Conservation (phyloP, 2,113 vertebrate genomes). For the Urocitellus parryii region DNA sequence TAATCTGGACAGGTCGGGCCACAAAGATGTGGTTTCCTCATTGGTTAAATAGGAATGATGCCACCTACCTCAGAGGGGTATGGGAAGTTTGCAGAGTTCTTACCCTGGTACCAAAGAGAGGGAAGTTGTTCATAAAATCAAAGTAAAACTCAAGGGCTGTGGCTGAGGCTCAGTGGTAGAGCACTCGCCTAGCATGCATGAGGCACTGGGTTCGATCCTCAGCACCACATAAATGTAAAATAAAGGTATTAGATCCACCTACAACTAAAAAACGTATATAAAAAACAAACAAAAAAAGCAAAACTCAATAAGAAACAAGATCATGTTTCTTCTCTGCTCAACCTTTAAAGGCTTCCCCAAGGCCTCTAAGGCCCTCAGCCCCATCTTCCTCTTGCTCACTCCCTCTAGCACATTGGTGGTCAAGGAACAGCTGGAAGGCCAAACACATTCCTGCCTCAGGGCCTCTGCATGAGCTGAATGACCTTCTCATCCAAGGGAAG, state of each 20-base stretch:
- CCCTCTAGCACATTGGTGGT: background rate
- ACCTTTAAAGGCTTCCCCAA: background rate
- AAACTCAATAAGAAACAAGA: background rate
- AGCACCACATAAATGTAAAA: too few relatives aligned
- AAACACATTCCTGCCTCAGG: background rate
- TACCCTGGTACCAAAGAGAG: background rate
- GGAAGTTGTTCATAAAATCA: background rate
- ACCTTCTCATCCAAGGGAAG: too few relatives aligned
- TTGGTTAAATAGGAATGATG: background rate
- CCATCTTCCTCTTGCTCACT: accelerated
- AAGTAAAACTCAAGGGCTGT: background rate
- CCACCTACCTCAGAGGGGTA: background rate
- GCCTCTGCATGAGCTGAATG: background rate
- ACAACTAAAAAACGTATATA: too few relatives aligned
- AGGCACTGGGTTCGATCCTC: too few relatives aligned
- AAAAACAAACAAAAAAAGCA: background rate
- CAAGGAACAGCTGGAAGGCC: background rate
- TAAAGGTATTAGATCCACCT: too few relatives aligned
- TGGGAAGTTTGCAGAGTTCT: background rate
- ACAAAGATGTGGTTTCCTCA: background rate
- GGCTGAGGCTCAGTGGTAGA: too few relatives aligned
- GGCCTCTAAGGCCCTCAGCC: background rate
- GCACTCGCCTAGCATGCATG: too few relatives aligned
- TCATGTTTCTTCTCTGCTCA: background rate
- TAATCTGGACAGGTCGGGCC: background rate